phyloP scores from a whole-genome alignment of 2,113 vertebrate species.

The Hemicordylus capensis region DNA sequence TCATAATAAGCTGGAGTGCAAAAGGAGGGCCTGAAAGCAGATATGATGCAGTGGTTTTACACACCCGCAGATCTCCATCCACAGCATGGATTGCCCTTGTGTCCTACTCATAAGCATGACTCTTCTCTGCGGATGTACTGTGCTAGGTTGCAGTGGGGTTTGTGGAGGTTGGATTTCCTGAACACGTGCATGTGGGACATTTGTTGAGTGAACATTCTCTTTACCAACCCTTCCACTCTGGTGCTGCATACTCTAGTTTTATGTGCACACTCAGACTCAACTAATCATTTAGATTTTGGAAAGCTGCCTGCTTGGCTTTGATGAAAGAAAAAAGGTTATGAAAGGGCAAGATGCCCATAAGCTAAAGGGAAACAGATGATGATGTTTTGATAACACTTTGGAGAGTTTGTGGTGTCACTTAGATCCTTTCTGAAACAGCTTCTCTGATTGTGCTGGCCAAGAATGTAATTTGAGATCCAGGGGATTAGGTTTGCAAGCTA shows the following conservation, averaged over 20 bases:
- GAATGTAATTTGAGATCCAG: background rate
- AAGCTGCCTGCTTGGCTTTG: background rate
- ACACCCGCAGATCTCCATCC: no score
- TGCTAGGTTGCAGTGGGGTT: background rate
- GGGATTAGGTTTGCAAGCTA: conserved; percentile 51
- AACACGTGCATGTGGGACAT: background rate
- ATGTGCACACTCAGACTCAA: conserved; percentile 3
- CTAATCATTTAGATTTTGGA: conserved; percentile 20
- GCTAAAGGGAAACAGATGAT: accelerated
- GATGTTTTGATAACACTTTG: conserved; percentile 33
- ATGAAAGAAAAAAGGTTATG: conserved; percentile 42
- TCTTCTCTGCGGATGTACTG: background rate
- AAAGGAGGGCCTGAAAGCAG: no score
- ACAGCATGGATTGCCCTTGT: no score
- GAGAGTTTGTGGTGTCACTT: conserved; percentile 22
- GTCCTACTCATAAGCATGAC: no score
- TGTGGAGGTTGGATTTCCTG: background rate
- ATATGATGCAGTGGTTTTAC: no score
- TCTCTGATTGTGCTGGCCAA: conserved; percentile 43
- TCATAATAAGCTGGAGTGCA: no score
- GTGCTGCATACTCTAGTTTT: background rate
- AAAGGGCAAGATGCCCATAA: conserved; percentile 35
- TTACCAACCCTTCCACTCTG: background rate
- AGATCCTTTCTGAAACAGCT: conserved; percentile 34
- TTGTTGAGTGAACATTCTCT: background rate